Percentiles rank a stretch among this genome's conserved stretches.
Conservation (phyloP, 2,797 vertebrate genomes). For the Falco columbarius region DNA sequence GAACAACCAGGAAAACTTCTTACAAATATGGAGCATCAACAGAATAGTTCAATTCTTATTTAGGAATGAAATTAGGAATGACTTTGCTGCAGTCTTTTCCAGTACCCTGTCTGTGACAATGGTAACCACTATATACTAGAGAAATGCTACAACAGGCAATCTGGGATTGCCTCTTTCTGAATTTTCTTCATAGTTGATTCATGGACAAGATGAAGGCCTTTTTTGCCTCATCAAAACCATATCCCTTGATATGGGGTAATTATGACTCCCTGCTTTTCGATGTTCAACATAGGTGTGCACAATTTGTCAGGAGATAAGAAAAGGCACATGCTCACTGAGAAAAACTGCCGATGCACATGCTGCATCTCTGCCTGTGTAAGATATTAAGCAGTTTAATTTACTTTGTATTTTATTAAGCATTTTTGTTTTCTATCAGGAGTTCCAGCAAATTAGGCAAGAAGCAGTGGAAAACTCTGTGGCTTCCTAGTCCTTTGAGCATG, state of each 20-base stretch:
- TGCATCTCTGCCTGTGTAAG: not conserved
- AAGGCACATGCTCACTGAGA: not conserved
- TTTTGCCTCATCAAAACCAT: not conserved
- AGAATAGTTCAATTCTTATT: not conserved
- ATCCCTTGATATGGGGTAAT: not conserved
- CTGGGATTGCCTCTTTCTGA: not conserved
- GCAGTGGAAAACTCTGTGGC: not conserved
- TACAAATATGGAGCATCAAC: not conserved
- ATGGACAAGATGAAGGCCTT: not conserved
- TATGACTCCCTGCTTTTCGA: not conserved
- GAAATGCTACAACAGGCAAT: not conserved
- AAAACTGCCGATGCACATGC: not conserved
- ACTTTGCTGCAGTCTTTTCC: not conserved
- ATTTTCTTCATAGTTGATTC: not conserved
- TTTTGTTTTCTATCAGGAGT: not conserved
- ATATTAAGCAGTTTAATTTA: not conserved
- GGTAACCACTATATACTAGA: not conserved
- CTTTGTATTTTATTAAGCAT: not conserved
- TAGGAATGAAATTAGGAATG: not conserved
- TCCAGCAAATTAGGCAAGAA: conserved; percentile 6
- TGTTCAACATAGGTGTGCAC: not conserved
- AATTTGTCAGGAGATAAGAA: not conserved
- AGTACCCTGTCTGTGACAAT: not conserved
- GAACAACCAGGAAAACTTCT: not conserved
- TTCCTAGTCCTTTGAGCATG: not conserved